Percentiles rank a stretch among this genome's conserved stretches.
These are phyloP conservation scores for Herminia tarsipennalis DNA, from an alignment of 2,888 invertebrate species.

Conservation along the genomic window DNA sequence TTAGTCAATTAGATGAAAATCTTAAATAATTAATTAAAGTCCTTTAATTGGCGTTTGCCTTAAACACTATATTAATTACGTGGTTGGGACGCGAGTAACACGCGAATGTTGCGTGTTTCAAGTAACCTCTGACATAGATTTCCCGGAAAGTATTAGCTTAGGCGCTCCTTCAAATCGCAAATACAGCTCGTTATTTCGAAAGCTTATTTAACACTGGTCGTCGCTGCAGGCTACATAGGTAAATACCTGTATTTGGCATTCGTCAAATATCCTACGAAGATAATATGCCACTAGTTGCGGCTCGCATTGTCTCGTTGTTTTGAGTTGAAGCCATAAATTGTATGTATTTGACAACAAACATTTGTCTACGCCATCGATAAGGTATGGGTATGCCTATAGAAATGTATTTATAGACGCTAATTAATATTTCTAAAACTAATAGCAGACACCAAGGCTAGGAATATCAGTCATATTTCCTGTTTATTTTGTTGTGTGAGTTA, in stretches of 20 bases:
- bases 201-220: constrained; percentile 63
- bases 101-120: constrained; percentile 61
- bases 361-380: constrained; percentile 35
- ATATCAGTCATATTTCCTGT: too few relatives aligned
- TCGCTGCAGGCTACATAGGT: constrained; percentile 51
- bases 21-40: constrained; percentile 63
- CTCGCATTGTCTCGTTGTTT: constrained; percentile 34
- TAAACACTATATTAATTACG: constrained; percentile 70
- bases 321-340: constrained; percentile 24
- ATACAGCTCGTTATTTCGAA: constrained; percentile 72
- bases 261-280: constrained; percentile 47
- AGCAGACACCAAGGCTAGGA: neutral
- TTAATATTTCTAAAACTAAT: neutral
- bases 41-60: constrained; percentile 64
- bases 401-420: constrained; percentile 2
- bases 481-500: too few relatives aligned
- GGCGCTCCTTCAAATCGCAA: constrained; percentile 62
- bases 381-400: neutral
- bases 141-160: constrained; percentile 68
- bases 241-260: constrained; percentile 51
- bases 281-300: constrained; percentile 32
- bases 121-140: constrained; percentile 69
- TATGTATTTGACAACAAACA: constrained; percentile 34
- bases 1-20: constrained; percentile 60
- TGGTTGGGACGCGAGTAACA: constrained; percentile 59